Conservation (phyloP, 2,888 invertebrate genomes). For the Diaperis boleti region DNA sequence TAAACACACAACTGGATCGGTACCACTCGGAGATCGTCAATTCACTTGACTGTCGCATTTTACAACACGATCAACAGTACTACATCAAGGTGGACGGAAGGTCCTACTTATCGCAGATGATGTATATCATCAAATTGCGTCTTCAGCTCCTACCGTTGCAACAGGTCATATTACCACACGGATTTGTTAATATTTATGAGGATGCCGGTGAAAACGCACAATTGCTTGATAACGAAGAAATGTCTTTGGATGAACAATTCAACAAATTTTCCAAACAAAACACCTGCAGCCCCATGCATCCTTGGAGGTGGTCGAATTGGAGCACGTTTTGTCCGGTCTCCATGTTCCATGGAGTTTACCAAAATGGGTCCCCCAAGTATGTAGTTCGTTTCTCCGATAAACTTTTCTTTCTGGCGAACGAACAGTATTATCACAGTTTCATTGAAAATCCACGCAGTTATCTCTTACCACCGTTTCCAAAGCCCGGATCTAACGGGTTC, state of each 20-base stretch:
- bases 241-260: conserved; percentile 58
- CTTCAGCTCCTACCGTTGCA: conserved; percentile 63
- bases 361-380: conserved; percentile 69
- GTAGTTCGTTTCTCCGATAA: conserved; percentile 73
- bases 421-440: conserved; percentile 69
- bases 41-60: conserved; percentile 68
- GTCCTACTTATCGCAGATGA: conserved; percentile 66
- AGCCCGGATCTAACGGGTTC: conserved; percentile 71
- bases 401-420: conserved; percentile 71
- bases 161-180: conserved; percentile 60
- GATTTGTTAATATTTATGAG: conserved; percentile 47
- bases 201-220: conserved; percentile 42
- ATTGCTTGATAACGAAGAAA: conserved; percentile 42
- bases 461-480: conserved; percentile 70
- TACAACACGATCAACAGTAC: conserved; percentile 69
- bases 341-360: conserved; percentile 69
- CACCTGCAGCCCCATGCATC: conserved; percentile 59
- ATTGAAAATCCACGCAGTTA: conserved; percentile 74
- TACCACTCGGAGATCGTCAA: conserved; percentile 67
- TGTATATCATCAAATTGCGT: conserved; percentile 67
- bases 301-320: conserved; percentile 72
- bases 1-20: conserved; percentile 68
- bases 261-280: conserved; percentile 55
- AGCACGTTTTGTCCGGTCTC: conserved; percentile 73
- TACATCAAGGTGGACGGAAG: conserved; percentile 73